Conservation (phyloP, 2,797 vertebrate genomes). For the Nannoperca obscura region DNA sequence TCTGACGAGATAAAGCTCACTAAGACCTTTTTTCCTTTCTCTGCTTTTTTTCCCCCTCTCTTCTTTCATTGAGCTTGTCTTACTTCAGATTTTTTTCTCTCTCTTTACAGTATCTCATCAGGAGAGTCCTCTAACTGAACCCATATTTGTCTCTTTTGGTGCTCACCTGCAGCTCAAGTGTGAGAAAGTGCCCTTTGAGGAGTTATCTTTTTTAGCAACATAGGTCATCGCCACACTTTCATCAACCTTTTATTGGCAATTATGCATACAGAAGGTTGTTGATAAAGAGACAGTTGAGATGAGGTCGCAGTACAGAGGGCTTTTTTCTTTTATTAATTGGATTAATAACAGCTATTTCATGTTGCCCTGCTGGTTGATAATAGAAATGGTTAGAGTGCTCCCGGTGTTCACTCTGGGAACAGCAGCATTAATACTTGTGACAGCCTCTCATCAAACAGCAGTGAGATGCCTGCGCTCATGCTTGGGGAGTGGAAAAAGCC, state of each 20-base stretch:
- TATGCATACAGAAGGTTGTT: slow-evolving; percentile 64
- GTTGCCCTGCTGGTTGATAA: slow-evolving; percentile 31
- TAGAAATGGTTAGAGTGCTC: slow-evolving; percentile 34
- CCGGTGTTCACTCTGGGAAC: slow-evolving; percentile 43
- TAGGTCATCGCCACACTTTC: slow-evolving; percentile 60
- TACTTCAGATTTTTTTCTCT: slow-evolving; percentile 23
- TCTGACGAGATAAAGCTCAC: slow-evolving; percentile 70
- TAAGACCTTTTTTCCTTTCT: slow-evolving; percentile 16
- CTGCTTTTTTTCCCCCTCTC: slow-evolving; percentile 7
- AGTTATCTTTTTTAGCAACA: slow-evolving; percentile 50
- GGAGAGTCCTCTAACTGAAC: slow-evolving; percentile 41
- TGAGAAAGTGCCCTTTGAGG: slow-evolving; percentile 75
- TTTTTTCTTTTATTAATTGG: slow-evolving; percentile 26
- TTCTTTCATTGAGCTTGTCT: slow-evolving; percentile 43
- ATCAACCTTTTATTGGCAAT: slow-evolving; percentile 62
- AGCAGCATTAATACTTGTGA: slow-evolving; percentile 1
- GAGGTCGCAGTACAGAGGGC: slow-evolving; percentile 16
- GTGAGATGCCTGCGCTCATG: slow-evolving; percentile 31
- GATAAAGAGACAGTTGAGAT: slow-evolving; percentile 36
- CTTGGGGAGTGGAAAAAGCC: slow-evolving; percentile 58
- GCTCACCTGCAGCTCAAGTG: slow-evolving; percentile 71
- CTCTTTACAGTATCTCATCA: slow-evolving; percentile 51
- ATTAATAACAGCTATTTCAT: slow-evolving; percentile 42
- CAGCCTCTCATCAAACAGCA: slow-evolving; percentile 33
- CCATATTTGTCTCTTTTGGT: slow-evolving; percentile 37